Evolutionary conservation across 2,888 invertebrate genomes (phyloP), one percentile per base, ranked within the genome.

Genomic region (Protophormia terraenovae): DNA sequence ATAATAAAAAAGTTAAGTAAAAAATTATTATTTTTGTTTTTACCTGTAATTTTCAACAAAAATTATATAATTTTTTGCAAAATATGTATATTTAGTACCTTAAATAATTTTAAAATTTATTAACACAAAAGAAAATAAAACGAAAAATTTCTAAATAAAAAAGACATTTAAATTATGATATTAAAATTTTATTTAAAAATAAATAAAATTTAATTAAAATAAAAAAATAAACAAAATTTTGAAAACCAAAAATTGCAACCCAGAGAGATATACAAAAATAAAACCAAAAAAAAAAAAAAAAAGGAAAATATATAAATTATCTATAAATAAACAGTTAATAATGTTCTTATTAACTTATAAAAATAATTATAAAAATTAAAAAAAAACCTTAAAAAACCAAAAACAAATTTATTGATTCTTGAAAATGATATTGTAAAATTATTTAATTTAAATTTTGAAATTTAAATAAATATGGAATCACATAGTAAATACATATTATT

Each of bases 61-160:
- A 41, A 27, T 14, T 29, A 58, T 12, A 41, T 55, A 60, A 29
- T 67, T 67, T 55, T 41, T 71, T 66, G 10, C 55, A 66, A 72
- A 50, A 55, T 55, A 64, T n/a, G n/a, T n/a, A n/a, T 83, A 75
- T 82, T 85, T 82, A 75, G 78, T 78, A 82, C 78, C 82, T 82
- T 75, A 75, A 78, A 78, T 66, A 78, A 75, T 80, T 81, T 85
- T 75, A 47, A 85, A 81, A 53, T 67, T 45, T 47, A 78, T 53
- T 2, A 50, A 41, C 72, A 76, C 22, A 24, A 60, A 22, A 12
- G 2, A 41, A 69, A 24, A 67, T 5, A 29, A 66, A 72, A 38
- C 14, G 22, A 50, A 53, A 3, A 29, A 41, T 27, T 14, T n/a
- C n/a, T 38, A 35, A 24, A 55, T 1, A 29, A 24, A 58, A 38